Conservation (phyloP, 2,797 vertebrate genomes). For the Sebastiscus albofasciatus region DNA sequence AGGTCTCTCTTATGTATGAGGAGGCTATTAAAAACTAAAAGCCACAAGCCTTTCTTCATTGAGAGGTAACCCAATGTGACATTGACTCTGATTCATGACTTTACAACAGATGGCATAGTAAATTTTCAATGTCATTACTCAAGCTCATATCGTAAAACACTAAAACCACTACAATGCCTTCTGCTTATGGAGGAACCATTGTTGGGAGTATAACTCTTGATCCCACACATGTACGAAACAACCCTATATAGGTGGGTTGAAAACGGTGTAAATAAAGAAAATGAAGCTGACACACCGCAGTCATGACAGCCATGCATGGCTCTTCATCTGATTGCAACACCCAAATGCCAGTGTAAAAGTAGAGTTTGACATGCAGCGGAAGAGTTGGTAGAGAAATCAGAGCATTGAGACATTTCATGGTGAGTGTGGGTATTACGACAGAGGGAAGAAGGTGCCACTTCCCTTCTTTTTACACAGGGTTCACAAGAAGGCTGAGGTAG, state of each 20-base stretch:
- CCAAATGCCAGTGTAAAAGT: neutral
- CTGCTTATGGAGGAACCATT: neutral
- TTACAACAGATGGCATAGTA: conserved; percentile 25
- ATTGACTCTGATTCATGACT: conserved; percentile 47
- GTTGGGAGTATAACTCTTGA: neutral
- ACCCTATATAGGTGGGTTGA: neutral
- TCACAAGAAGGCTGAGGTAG: conserved; percentile 38
- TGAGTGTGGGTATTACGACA: neutral
- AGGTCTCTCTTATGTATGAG: neutral
- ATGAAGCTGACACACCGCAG: neutral
- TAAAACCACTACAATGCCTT: neutral
- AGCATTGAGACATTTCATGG: conserved; percentile 11
- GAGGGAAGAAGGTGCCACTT: conserved; percentile 35
- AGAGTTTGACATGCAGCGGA: conserved; percentile 4
- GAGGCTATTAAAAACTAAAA: conserved; percentile 45
- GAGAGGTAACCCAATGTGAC: conserved; percentile 1
- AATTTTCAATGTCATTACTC: conserved; percentile 16
- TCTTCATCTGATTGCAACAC: conserved; percentile 1
- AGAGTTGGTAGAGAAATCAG: conserved; percentile 1
- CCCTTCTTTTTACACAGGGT: conserved; percentile 36
- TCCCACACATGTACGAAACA: neutral
- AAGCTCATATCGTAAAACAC: conserved; percentile 25
- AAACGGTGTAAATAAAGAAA: neutral
- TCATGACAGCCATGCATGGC: neutral
- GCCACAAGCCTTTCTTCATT: conserved; percentile 23